Evolutionary conservation across 2,888 invertebrate species (phyloP), one percentile per base, ranked within the genome.

Genomic region (Formica aserva): DNA sequence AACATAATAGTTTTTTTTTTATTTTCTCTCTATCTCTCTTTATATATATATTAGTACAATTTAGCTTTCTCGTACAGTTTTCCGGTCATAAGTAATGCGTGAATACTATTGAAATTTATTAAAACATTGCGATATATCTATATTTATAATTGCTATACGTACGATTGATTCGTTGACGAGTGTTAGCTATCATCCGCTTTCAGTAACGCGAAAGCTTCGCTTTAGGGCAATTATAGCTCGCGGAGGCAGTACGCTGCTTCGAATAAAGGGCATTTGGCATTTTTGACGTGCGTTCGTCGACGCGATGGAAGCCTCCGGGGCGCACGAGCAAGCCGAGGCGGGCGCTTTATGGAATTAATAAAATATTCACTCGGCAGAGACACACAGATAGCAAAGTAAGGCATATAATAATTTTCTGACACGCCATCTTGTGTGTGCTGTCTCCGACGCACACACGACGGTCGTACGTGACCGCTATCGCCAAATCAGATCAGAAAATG

Each of bases 381-480:
- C 35, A 35, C 90, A 89, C 91, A 89, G 88, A 89, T 88, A 87
- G 88, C 81, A 89, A 91, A 92, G 91, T 92, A 93, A 92, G 92
- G 91, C 89, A 88, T 91, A 91, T 92, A 91, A 93, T 93, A 92
- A 93, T 93, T 92, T 91, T 90, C 89, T 85, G 90, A 87, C 93
- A 93, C 92, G 93, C 92, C 89, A 93, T 90, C 91, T 92, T 91
- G 89, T 86, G 89, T 86, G 84, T 88, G 87, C 82, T 87, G 87
- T 88, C 88, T 89, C 82, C 82, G 86, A 74, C 84, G 87, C 82
- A 74, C 52, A 52, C 52, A 52, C 52, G 72, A 75, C 60, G 84
- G 76, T 72, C 86, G 87, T 91, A 92, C 92, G 92, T 92, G 92
- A 91, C 91, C 83, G 77, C 87, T 92, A 93, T 93, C 92, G 85